Percentiles rank a stretch among this genome's conserved stretches.
Conservation (phyloP, 2,888 invertebrate genomes). For the Tipula helvola region DNA sequence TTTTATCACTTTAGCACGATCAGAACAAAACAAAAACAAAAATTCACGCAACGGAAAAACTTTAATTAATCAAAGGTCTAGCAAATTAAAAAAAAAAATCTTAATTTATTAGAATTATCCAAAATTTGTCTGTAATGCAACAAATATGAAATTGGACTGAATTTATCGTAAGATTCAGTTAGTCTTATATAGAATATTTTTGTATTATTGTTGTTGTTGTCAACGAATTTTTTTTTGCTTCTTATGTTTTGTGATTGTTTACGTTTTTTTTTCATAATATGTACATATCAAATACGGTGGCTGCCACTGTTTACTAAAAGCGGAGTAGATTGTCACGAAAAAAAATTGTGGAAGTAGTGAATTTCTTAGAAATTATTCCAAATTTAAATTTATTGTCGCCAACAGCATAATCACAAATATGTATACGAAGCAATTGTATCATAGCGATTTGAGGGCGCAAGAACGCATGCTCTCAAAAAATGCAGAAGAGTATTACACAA, state of each 20-base stretch:
- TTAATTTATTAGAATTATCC: background rate
- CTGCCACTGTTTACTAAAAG: too few relatives aligned
- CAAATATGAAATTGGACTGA: slow-evolving; percentile 33
- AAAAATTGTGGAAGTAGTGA: too few relatives aligned
- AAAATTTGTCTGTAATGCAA: slow-evolving; percentile 32
- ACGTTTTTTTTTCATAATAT: background rate
- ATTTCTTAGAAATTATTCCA: too few relatives aligned
- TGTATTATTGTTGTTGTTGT: background rate
- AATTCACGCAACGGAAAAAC: background rate
- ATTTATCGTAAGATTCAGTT: background rate
- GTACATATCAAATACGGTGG: too few relatives aligned
- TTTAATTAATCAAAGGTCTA: background rate
- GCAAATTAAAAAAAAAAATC: background rate
- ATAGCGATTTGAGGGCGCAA: too few relatives aligned
- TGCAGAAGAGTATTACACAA: background rate
- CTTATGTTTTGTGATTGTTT: background rate
- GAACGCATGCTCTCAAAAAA: background rate
- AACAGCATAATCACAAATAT: too few relatives aligned
- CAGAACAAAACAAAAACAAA: background rate
- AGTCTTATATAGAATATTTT: background rate
- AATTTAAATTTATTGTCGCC: too few relatives aligned
- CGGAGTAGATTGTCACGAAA: too few relatives aligned
- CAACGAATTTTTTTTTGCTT: background rate
- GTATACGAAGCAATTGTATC: too few relatives aligned
- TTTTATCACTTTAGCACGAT: background rate